phyloP scores from a whole-genome alignment of 2,797 vertebrate species.

The Phalanger gymnotis region DNA sequence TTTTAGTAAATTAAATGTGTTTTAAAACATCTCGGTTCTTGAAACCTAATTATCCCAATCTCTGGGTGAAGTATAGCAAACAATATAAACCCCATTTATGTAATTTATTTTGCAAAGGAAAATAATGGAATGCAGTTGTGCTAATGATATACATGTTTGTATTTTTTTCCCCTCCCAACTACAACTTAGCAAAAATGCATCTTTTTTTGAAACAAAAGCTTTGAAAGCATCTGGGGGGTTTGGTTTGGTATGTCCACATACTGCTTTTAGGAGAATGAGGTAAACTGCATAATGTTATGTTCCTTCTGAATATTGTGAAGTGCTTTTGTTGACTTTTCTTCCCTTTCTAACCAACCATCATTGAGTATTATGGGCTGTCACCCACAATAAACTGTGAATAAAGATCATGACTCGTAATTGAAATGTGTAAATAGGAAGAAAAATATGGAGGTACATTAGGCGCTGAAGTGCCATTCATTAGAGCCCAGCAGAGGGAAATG shows the following conservation, averaged over 20 bases:
- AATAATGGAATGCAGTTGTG: slow-evolving; percentile 84
- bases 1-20: slow-evolving; percentile 87
- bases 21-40: slow-evolving; percentile 86
- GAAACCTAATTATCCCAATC: slow-evolving; percentile 88
- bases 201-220: slow-evolving; percentile 75
- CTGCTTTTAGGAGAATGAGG: slow-evolving; percentile 55
- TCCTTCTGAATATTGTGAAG: slow-evolving; percentile 71
- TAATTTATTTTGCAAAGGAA: slow-evolving; percentile 87
- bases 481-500: slow-evolving; percentile 55
- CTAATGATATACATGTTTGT: slow-evolving; percentile 85
- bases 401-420: slow-evolving; percentile 81
- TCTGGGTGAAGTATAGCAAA: slow-evolving; percentile 84
- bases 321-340: slow-evolving; percentile 62
- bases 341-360: slow-evolving; percentile 68
- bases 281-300: slow-evolving; percentile 68
- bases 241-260: slow-evolving; percentile 59
- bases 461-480: slow-evolving; percentile 62
- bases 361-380: slow-evolving; percentile 79
- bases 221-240: slow-evolving; percentile 72
- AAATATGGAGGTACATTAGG: slow-evolving; percentile 62
- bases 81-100: slow-evolving; percentile 86
- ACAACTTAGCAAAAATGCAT: slow-evolving; percentile 76
- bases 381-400: slow-evolving; percentile 79
- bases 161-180: slow-evolving; percentile 64
- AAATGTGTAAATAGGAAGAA: slow-evolving; percentile 75